Conservation (phyloP, 2,888 invertebrate species). For the Lathronympha strigana region DNA sequence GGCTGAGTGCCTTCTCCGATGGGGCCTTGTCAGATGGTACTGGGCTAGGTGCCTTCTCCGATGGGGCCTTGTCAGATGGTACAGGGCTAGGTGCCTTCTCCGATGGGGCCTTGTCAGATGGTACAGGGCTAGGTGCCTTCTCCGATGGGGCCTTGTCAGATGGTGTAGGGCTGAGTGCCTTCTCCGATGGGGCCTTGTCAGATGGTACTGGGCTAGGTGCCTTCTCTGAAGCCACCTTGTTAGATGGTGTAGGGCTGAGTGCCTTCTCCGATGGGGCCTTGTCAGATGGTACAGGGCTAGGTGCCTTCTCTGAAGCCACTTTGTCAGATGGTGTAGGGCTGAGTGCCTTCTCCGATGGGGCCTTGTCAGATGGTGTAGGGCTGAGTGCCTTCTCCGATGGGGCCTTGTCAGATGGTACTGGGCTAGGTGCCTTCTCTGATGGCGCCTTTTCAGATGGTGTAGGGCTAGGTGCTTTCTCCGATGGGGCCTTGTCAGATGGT, state of each 20-base stretch:
- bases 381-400: conserved; percentile 18
- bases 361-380: neutral
- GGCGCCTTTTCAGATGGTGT: conserved; percentile 1
- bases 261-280: conserved; percentile 1
- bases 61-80: conserved; percentile 22
- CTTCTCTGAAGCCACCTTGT: conserved; percentile 28
- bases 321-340: neutral
- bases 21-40: conserved; percentile 32
- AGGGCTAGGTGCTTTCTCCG: neutral
- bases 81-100: conserved; percentile 27
- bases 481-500: neutral
- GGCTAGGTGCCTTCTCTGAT: conserved; percentile 32
- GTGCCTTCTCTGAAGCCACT: neutral
- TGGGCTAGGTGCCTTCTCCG: conserved; percentile 43
- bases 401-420: conserved; percentile 10
- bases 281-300: neutral
- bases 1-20: conserved; percentile 32
- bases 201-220: conserved; percentile 34
- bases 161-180: neutral
- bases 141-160: conserved; percentile 27
- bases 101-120: conserved; percentile 23
- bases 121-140: conserved; percentile 12
- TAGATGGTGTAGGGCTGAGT: neutral
- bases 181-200: conserved; percentile 4
- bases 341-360: neutral